A percentile compares a stretch with the other conserved stretches of the same genome.
Evolutionary conservation across 2,113 vertebrate species (phyloP).

Genomic region (Acrocephalus arundinaceus): DNA sequence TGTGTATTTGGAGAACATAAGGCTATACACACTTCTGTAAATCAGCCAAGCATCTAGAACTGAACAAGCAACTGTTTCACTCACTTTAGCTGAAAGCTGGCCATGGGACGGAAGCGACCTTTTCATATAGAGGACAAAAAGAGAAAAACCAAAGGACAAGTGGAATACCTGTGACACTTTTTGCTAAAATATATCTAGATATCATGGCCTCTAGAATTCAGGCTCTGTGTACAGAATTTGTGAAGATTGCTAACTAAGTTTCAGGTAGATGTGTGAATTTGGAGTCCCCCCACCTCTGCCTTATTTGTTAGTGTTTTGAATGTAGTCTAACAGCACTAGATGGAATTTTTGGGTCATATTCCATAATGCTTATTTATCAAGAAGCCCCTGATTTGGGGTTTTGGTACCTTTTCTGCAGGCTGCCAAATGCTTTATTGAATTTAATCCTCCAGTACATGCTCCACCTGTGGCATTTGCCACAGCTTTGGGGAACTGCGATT

Average conservation of each 20-base stretch:
- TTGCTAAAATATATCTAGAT: not conserved
- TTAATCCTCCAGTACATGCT: not conserved
- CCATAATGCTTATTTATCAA: not conserved
- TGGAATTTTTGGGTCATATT: not conserved
- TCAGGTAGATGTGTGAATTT: not conserved
- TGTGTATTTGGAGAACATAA: not conserved
- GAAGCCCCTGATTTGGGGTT: not conserved
- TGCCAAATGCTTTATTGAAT: not conserved
- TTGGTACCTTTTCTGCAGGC: not conserved
- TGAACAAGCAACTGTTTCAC: not conserved
- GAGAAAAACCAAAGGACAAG: not conserved
- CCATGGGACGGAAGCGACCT: not conserved
- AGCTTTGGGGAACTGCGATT: not conserved
- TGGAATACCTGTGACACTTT: not conserved
- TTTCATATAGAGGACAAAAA: not conserved
- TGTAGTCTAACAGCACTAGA: not conserved
- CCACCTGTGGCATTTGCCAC: not conserved
- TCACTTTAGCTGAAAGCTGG: not conserved
- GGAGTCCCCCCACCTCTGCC: not conserved
- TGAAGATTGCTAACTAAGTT: not conserved
- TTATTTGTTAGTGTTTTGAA: not conserved
- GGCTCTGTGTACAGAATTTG: not conserved
- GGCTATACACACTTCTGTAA: not conserved
- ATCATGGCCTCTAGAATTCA: not conserved
- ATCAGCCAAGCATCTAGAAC: not conserved